A percentile compares a stretch with the other conserved stretches of the same genome.
Conservation (phyloP, 2,888 invertebrate species). For the Hydroisotoma schaefferi region DNA sequence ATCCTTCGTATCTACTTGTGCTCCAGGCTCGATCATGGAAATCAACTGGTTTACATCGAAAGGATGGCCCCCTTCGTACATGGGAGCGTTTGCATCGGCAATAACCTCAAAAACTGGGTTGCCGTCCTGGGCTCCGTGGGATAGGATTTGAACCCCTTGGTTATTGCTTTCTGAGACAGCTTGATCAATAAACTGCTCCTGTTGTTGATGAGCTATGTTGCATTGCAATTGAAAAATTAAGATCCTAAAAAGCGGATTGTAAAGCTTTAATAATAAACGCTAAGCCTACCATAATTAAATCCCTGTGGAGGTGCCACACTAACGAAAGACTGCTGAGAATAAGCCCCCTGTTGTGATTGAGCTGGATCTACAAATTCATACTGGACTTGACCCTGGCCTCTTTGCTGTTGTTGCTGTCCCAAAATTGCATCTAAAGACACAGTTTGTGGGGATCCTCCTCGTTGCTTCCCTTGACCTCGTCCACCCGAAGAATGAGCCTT, state of each 20-base stretch:
- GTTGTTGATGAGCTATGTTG: background rate
- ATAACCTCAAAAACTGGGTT: constrained; percentile 46
- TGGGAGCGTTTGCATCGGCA: constrained; percentile 44
- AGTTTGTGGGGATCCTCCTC: background rate
- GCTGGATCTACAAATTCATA: background rate
- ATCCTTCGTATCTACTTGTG: constrained; percentile 26
- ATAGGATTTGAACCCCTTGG: constrained; percentile 36
- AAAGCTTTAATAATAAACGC: too few species aligned
- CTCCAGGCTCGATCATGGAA: constrained; percentile 46
- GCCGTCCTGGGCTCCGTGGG: constrained; percentile 29
- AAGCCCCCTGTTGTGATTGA: background rate
- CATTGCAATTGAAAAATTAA: background rate
- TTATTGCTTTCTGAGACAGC: background rate
- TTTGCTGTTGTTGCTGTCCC: constrained; percentile 21
- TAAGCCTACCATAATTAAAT: too few species aligned
- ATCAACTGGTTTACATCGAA: constrained; percentile 45
- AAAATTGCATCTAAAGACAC: background rate
- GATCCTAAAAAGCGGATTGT: background rate
- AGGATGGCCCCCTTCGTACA: constrained; percentile 46
- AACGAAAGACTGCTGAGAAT: background rate
- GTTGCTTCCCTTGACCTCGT: background rate
- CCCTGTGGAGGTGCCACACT: constrained; percentile 14
- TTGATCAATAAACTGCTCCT: too few species aligned
- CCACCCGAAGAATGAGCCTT: too few species aligned
- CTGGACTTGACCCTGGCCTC: constrained; percentile 11